Conservation (phyloP, 2,113 vertebrate genomes). For the Tragelaphus scriptus region DNA sequence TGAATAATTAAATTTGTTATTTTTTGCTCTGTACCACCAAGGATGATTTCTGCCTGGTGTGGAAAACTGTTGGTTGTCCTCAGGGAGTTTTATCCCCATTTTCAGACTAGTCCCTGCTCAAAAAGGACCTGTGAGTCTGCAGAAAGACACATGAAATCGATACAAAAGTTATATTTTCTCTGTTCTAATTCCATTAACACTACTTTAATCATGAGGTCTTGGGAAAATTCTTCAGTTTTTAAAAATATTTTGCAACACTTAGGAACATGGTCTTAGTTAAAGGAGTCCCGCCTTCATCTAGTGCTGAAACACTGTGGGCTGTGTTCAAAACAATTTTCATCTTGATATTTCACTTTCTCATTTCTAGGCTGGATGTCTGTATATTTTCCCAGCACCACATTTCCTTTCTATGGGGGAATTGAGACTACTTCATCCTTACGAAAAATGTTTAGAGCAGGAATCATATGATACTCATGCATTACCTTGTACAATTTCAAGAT, state of each 20-base stretch:
- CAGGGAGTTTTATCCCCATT: background rate
- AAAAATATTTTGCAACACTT: background rate
- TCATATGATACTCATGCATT: background rate
- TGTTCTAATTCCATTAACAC: background rate
- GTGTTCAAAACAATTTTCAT: background rate
- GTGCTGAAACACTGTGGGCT: background rate
- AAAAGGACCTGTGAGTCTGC: background rate
- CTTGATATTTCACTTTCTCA: background rate
- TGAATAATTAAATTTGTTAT: background rate
- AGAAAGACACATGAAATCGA: background rate
- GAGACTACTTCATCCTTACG: background rate
- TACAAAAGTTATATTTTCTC: background rate
- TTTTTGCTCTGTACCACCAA: background rate
- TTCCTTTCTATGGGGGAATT: background rate
- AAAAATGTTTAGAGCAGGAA: background rate
- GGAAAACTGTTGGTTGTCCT: background rate
- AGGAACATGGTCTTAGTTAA: background rate
- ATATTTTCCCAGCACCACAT: background rate
- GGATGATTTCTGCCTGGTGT: background rate
- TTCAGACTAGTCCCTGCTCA: background rate
- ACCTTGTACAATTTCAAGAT: background rate
- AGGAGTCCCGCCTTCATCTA: background rate
- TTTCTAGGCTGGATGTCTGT: background rate
- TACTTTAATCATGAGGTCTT: background rate
- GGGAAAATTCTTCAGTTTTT: background rate